phyloP scores from a whole-genome alignment of 2,113 vertebrate genomes.

The Tenebrosternarchus preto region DNA sequence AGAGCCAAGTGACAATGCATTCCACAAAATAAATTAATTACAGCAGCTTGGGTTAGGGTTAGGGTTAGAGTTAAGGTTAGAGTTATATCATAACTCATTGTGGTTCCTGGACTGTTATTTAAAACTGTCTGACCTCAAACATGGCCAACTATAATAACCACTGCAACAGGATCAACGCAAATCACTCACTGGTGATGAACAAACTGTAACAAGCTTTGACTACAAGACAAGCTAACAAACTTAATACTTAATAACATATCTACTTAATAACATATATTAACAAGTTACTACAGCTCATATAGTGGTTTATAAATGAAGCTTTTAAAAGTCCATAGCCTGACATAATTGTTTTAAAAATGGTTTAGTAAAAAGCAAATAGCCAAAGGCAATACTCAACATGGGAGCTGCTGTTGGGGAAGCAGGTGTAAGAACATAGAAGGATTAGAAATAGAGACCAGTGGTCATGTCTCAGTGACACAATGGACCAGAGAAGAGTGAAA shows the following conservation, averaged over 20 bases:
- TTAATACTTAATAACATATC: too few species aligned
- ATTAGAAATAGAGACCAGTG: conserved; percentile 8
- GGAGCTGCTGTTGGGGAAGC: conserved; percentile 26
- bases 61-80: too few species aligned
- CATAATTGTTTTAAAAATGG: background rate
- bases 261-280: too few species aligned
- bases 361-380: background rate
- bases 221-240: too few species aligned
- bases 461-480: background rate
- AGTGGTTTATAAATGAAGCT: too few species aligned
- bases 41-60: too few species aligned
- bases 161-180: background rate
- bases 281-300: too few species aligned
- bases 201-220: background rate
- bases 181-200: background rate
- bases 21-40: conserved; percentile 28
- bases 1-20: conserved; percentile 8
- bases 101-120: background rate
- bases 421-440: conserved; percentile 30
- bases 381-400: background rate
- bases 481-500: conserved; percentile 10
- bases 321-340: background rate
- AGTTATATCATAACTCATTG: background rate
- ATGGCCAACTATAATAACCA: background rate
- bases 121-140: background rate